Base-by-base conservation (phyloP, 2,113 vertebrate genomes). In the Semicossyphus pulcher region DNA sequence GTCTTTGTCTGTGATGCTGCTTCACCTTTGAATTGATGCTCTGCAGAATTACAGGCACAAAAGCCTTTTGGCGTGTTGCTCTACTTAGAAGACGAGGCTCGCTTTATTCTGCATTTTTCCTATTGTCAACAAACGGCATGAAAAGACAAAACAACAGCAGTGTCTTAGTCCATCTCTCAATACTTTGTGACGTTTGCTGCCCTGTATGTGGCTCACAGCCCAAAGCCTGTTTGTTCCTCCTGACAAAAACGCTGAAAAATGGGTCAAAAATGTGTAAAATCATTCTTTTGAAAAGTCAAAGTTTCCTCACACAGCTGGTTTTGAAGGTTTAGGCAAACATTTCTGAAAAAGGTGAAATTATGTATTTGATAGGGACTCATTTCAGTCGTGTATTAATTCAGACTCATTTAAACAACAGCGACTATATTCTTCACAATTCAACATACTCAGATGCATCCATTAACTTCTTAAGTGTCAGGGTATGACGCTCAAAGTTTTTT, bases 21-120 rank as follows among this genome's bases (percentile, higher is more conserved):
- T 54, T 68, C 61, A 81, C 42, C 44, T 84, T 70, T 78, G 51
- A 72, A 79, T 61, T 37, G 28, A 21, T 69, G 45, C 26, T 28
- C 47, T 59, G 61, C 45, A 49, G 36, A 65, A 28, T n/a, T 26
- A 25, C 20, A 57, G 53, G 20, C 11, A 20, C 26, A 71, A 69
- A 75, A 69, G 26, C 51, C 23, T 39, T 53, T 70, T 53, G 21
- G 37, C 0, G 2, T 29, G 20, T 66, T 36, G 7, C 61, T 36
- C 53, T 31, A 26, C 28, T 61, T 59, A 52, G 53, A 57, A 28
- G 32, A 70, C 57, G 65, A 72, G n/a, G 21, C 21, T 15, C 2
- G 37, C 11, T 1, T 48, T 57, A 16, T 60, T 49, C 14, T 39
- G 11, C 26, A 23, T 21, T 51, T 60, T 45, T 37, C 56, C 12